phyloP scores from a whole-genome alignment of 1,140 invertebrate genomes.

The Drosophila orena region DNA sequence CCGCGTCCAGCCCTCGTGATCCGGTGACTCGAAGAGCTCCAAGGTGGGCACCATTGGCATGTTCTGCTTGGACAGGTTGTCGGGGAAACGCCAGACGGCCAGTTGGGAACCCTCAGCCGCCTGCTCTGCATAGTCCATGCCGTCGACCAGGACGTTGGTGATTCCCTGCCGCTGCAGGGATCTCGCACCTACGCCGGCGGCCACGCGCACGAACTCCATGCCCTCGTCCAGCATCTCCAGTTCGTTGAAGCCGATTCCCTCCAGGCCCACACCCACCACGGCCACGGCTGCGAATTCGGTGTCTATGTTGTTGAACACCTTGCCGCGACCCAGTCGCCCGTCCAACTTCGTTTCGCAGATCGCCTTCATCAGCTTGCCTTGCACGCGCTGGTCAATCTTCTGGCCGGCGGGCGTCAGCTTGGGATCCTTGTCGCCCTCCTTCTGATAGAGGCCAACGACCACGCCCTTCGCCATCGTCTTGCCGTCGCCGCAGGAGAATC shows the following conservation, averaged over 20 bases:
- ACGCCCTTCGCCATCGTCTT: slow-evolving; percentile 54
- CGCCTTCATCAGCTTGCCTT: slow-evolving; percentile 68
- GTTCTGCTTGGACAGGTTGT: slow-evolving; percentile 86
- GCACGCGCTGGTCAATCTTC: slow-evolving; percentile 61
- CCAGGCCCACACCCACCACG: slow-evolving; percentile 89
- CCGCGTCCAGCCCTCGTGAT: slow-evolving; percentile 87
- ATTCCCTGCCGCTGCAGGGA: slow-evolving; percentile 86
- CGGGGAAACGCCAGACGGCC: slow-evolving; percentile 88
- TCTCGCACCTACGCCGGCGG: slow-evolving; percentile 86
- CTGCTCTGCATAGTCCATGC: slow-evolving; percentile 89
- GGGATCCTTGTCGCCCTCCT: slow-evolving; percentile 70
- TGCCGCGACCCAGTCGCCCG: slow-evolving; percentile 85
- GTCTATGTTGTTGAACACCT: slow-evolving; percentile 88
- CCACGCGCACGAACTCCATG: slow-evolving; percentile 85
- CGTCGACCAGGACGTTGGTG: slow-evolving; percentile 87
- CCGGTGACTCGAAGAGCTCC: slow-evolving; percentile 82
- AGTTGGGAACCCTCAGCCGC: slow-evolving; percentile 89
- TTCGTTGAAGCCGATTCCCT: slow-evolving; percentile 87
- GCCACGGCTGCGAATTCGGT: slow-evolving; percentile 87
- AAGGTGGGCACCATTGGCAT: slow-evolving; percentile 85
- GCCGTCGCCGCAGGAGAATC: slow-evolving; percentile 4
- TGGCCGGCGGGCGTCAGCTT: slow-evolving; percentile 66
- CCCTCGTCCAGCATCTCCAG: slow-evolving; percentile 89
- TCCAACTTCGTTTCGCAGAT: slow-evolving; percentile 64
- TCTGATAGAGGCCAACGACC: slow-evolving; percentile 76